phyloP scores from a whole-genome alignment of 2,113 vertebrate species.

The Plecotus auritus region DNA sequence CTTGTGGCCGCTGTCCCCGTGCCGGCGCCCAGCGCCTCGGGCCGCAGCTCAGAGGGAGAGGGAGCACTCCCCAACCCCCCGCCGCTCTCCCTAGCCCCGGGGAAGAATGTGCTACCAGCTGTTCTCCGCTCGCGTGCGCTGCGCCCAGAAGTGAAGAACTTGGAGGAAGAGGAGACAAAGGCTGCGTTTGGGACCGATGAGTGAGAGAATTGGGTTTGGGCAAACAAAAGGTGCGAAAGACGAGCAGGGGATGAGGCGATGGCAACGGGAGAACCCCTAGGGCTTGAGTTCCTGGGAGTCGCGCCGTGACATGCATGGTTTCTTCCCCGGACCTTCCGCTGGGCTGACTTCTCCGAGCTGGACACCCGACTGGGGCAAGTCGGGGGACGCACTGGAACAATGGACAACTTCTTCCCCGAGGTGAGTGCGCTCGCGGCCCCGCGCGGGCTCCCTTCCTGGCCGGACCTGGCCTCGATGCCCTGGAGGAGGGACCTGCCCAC shows the following conservation, averaged over 20 bases:
- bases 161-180: constrained; percentile 67
- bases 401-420: constrained; percentile 91
- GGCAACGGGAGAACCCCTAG: constrained; percentile 39
- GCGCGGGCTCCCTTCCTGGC: not conserved
- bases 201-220: constrained; percentile 31
- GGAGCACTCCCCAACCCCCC: not conserved
- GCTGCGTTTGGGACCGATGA: constrained; percentile 45
- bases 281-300: not conserved
- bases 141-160: constrained; percentile 51
- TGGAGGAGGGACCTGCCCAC: not conserved
- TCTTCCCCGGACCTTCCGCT: constrained; percentile 36
- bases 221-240: constrained; percentile 55
- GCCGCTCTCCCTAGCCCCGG: not conserved
- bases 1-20: not conserved
- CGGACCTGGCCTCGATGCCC: not conserved
- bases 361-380: constrained; percentile 44
- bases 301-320: constrained; percentile 60
- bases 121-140: constrained; percentile 39
- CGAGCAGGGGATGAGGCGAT: constrained; percentile 17
- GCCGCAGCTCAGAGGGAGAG: not conserved
- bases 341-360: constrained; percentile 64
- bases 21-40: not conserved
- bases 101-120: constrained; percentile 67
- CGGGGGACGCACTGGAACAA: constrained; percentile 70
- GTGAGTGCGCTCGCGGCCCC: constrained; percentile 77